Base-by-base conservation (phyloP, 2,888 invertebrate genomes). In the Pandemis heparana region DNA sequence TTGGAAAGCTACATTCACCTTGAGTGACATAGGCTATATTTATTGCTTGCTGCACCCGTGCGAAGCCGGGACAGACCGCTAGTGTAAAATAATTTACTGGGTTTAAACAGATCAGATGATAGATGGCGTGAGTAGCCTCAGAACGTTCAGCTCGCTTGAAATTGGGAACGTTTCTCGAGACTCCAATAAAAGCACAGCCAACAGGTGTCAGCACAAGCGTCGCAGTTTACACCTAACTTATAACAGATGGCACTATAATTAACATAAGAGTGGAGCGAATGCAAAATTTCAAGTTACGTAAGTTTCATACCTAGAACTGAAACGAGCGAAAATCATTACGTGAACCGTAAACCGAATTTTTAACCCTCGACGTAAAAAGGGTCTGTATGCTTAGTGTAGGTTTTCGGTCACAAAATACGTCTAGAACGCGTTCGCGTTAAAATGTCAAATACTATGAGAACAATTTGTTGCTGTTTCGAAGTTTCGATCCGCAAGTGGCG, bases 271-370 rank as follows among this genome's bases (percentile, higher is more conserved):
- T 46, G 56, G 61, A 10, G 59, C 32, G 10, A 9, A 32, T 18
- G n/a, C 23, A 16, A 41, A 38, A 51, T 32, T 12, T 46, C 1
- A 43, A 53, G 61, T 72, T 72, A 72, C 72, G 72, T 72, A 67
- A 67, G 12, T 53, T 53, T 53, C 51, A 56, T 23, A 56, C 6
- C 18, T n/a, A 6, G 7, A 48, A 53, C 18, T 53, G 16, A 18
- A 51, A 8, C 12, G 10, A 12, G 46, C 12, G 9, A 12, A 46
- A 10, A 14, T 14, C 46, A 14, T 46, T 46, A 46, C 46, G 7
- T 46, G 23, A 2, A 4, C 23, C 2, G 4, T 32, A 32, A 32
- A 32, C 23, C 23, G 23, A 32, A 32, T 32, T 32, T 32, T 32
- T 32, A 1, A 2, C 23, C 23, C 23, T 4, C 23, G 23, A 32